These are phyloP conservation scores for Artemisiospiza belli DNA, from an alignment of 2,113 vertebrate species.

Conservation along the genomic window DNA sequence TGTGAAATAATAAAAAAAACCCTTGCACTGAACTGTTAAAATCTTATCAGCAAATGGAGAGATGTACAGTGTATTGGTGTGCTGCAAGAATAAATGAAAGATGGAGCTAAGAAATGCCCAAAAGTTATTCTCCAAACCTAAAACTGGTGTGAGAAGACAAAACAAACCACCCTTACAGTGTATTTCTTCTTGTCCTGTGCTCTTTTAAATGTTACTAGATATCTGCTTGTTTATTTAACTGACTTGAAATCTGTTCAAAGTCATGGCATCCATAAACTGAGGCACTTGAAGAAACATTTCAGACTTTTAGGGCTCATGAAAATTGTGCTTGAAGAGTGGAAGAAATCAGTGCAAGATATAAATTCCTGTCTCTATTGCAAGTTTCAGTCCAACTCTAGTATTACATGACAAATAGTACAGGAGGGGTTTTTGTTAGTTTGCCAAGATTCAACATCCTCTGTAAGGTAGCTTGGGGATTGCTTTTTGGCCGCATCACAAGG, in stretches of 20 bases:
- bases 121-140: neutral
- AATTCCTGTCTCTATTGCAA: neutral
- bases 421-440: neutral
- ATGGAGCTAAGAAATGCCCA: neutral
- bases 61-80: neutral
- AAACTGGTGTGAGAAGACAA: neutral
- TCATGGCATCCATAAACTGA: neutral
- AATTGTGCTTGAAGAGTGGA: neutral
- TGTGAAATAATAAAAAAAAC: neutral
- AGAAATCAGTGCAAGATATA: neutral
- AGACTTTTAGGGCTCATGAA: neutral
- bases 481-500: neutral
- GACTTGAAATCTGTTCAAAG: neutral
- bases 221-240: neutral
- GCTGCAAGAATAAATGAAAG: neutral
- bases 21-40: neutral
- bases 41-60: neutral
- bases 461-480: neutral
- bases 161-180: rapidly evolving
- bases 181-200: neutral
- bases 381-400: neutral
- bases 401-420: neutral
- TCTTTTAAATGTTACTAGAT: neutral
- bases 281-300: neutral
- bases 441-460: neutral